Percentiles rank a stretch among this genome's conserved stretches.
These are phyloP conservation scores for Nymphalis polychloros DNA, from an alignment of 2,888 invertebrate species.

Conservation along the genomic window DNA sequence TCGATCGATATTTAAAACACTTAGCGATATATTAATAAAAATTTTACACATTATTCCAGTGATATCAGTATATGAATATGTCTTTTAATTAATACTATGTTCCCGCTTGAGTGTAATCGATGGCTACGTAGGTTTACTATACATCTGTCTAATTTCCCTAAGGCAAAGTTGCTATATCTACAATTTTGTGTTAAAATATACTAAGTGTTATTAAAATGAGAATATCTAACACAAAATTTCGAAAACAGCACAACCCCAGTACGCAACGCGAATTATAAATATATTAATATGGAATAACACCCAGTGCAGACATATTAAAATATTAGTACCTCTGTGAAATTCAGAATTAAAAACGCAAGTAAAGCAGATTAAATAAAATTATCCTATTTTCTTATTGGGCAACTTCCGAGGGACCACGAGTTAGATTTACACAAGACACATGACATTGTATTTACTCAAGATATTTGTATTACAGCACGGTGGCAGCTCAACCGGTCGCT, in stretches of 20 bases:
- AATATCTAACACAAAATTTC: slow-evolving; percentile 68
- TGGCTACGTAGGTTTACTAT: slow-evolving; percentile 57
- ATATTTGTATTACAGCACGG: slow-evolving; percentile 16
- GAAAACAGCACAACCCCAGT: slow-evolving; percentile 67
- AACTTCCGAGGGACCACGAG: slow-evolving; percentile 2
- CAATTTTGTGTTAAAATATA: slow-evolving; percentile 71
- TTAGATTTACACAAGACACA: neutral
- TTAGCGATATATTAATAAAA: slow-evolving; percentile 49
- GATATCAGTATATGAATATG: slow-evolving; percentile 52
- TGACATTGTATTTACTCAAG: too few species aligned
- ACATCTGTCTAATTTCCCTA: slow-evolving; percentile 71
- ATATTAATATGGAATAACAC: slow-evolving; percentile 66
- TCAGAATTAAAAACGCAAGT: slow-evolving; percentile 54
- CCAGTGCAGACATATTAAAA: slow-evolving; percentile 66
- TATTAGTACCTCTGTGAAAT: slow-evolving; percentile 70
- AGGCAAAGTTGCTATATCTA: slow-evolving; percentile 78
- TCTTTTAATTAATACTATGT: slow-evolving; percentile 74
- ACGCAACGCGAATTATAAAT: slow-evolving; percentile 46
- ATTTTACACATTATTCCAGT: slow-evolving; percentile 61
- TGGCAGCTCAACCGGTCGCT: slow-evolving; percentile 1
- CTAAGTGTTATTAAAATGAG: slow-evolving; percentile 38
- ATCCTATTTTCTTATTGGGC: slow-evolving; percentile 53
- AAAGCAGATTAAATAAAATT: slow-evolving; percentile 69
- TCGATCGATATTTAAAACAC: slow-evolving; percentile 52
- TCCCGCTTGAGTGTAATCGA: slow-evolving; percentile 62